phyloP scores from a whole-genome alignment of 2,888 invertebrate species.

The Amiota communis region DNA sequence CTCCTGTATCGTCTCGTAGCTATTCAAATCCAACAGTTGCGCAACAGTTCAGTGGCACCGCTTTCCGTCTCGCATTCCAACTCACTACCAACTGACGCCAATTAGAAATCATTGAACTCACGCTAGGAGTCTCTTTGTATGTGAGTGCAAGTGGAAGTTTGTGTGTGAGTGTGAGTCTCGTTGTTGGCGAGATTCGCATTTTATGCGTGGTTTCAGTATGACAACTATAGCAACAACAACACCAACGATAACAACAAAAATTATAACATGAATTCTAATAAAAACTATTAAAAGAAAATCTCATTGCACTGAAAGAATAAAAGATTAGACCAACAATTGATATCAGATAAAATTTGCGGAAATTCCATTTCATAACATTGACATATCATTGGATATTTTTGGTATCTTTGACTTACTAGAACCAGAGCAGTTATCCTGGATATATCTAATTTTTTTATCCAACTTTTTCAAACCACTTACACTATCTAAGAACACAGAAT shows the following conservation, averaged over 20 bases:
- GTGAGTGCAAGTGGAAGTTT: neutral
- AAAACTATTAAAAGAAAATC: no score
- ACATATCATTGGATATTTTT: no score
- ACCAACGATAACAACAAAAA: neutral
- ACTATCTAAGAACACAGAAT: no score
- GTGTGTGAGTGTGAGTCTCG: neutral
- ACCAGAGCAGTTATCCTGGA: no score
- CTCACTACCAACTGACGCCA: neutral
- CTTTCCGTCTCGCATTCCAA: neutral
- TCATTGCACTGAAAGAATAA: no score
- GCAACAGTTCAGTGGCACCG: constrained; percentile 48
- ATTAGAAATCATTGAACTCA: constrained; percentile 30
- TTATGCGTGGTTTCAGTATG: constrained; percentile 8
- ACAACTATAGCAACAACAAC: constrained; percentile 13
- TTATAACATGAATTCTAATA: no score
- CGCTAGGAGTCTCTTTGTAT: neutral
- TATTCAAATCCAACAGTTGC: constrained; percentile 53
- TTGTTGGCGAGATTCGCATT: neutral
- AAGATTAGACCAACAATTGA: no score
- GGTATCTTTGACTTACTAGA: no score
- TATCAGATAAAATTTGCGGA: no score
- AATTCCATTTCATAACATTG: no score
- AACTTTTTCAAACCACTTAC: no score
- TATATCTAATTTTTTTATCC: no score
- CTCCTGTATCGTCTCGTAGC: constrained; percentile 27